Percentiles rank a stretch among this genome's conserved stretches.
Evolutionary conservation across 2,797 vertebrate genomes (phyloP).

Genomic region (Melanotaenia pygmaea): DNA sequence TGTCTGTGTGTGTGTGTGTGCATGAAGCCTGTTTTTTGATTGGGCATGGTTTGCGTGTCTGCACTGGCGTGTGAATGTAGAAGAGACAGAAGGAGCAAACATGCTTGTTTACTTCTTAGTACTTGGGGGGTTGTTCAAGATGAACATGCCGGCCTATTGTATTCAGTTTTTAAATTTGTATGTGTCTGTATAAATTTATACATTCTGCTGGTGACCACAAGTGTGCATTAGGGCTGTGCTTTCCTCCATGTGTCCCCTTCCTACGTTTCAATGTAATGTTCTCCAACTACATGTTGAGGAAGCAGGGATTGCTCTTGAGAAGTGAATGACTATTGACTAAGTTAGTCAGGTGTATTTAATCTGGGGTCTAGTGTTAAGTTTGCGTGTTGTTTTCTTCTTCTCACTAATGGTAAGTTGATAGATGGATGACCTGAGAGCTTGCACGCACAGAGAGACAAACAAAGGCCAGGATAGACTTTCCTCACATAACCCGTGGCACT

Average conservation of each 20-base stretch:
- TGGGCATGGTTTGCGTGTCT: conserved; percentile 43
- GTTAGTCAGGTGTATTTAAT: conserved; percentile 62
- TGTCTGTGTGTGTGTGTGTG: conserved; percentile 20
- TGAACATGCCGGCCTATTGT: conserved; percentile 35
- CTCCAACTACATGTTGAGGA: conserved; percentile 60
- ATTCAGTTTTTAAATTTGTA: conserved; percentile 27
- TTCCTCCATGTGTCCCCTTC: conserved; percentile 51
- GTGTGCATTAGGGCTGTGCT: conserved; percentile 16
- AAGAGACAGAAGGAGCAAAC: conserved; percentile 10
- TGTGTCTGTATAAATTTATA: conserved; percentile 27
- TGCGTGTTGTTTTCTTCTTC: conserved; percentile 41
- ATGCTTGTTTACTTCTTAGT: conserved; percentile 41
- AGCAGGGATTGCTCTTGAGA: conserved; percentile 61
- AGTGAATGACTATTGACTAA: conserved; percentile 40
- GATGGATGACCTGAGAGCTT: conserved; percentile 58
- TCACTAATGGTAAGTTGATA: conserved; percentile 60
- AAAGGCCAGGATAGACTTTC: conserved; percentile 26
- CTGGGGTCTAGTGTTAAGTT: conserved; percentile 62
- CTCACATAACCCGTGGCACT: conserved; percentile 8
- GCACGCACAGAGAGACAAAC: conserved; percentile 33
- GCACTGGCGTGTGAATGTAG: conserved; percentile 35
- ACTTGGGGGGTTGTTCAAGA: conserved; percentile 16
- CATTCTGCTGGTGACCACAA: conserved; percentile 27
- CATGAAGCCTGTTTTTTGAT: conserved; percentile 57
- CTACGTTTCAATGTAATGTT: conserved; percentile 54